Percentiles rank a stretch among this genome's conserved stretches.
Evolutionary conservation across 2,113 vertebrate genomes (phyloP).

Genomic region (Nycticryphes semicollaris): DNA sequence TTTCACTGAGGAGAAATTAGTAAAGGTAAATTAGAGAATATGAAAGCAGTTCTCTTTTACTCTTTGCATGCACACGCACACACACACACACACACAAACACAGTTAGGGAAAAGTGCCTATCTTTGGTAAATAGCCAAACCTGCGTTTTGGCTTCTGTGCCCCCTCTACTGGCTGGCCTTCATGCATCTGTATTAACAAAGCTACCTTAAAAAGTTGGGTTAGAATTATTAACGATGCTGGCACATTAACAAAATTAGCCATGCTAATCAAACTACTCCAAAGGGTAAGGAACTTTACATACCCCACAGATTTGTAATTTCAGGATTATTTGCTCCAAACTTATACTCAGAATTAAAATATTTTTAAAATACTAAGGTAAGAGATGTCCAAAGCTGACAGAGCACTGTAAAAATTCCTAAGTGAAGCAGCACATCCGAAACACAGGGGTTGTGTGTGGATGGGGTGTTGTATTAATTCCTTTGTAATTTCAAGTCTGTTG

Average conservation of each 20-base stretch:
- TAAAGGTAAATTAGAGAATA: conserved; percentile 1
- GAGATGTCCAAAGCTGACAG: neutral
- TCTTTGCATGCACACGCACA: neutral
- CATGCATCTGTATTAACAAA: neutral
- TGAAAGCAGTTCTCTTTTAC: neutral
- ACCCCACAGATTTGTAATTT: neutral
- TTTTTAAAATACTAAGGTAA: neutral
- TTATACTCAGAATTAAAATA: neutral
- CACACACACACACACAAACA: neutral
- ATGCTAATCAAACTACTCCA: neutral
- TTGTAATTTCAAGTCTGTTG: neutral
- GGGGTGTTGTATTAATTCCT: neutral
- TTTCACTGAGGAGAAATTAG: conserved; percentile 19
- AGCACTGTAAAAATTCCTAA: neutral
- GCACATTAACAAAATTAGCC: neutral
- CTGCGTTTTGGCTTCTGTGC: neutral
- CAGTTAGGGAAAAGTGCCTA: neutral
- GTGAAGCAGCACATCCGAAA: neutral
- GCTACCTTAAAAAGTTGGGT: neutral
- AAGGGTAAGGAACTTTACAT: neutral
- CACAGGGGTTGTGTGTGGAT: neutral
- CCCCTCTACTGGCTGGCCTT: conserved; percentile 48
- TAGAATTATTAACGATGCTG: neutral
- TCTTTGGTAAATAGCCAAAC: neutral
- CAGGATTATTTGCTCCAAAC: neutral